Evolutionary conservation across 2,797 vertebrate genomes (phyloP).

Genomic region (Crenuchus spilurus): DNA sequence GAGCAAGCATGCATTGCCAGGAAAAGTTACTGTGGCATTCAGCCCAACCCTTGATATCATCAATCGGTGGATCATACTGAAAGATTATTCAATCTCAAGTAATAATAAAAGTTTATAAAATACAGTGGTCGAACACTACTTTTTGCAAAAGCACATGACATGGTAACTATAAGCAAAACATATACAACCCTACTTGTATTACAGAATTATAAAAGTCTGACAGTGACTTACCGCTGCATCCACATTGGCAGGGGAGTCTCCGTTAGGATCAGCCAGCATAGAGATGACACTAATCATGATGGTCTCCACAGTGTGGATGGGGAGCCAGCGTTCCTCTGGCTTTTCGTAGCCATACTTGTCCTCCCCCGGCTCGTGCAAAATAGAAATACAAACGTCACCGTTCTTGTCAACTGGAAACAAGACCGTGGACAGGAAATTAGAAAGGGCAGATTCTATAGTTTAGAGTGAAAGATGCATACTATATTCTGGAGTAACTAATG

Average conservation of each 20-base stretch:
- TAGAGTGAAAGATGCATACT: not conserved
- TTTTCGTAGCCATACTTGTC: conserved; percentile 99
- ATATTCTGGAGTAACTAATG: not conserved
- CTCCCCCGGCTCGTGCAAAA: conserved; percentile 98
- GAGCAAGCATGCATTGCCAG: no score
- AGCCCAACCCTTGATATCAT: no score
- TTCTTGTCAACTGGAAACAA: conserved; percentile 92
- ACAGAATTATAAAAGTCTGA: not conserved
- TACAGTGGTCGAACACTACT: no score
- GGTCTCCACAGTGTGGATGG: conserved; percentile 98
- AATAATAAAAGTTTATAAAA: no score
- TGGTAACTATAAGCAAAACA: no score
- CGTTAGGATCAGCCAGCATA: conserved; percentile 99
- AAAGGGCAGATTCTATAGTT: not conserved
- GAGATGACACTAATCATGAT: conserved; percentile 99
- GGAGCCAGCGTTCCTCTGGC: conserved; percentile 98
- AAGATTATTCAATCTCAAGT: no score
- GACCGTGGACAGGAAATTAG: conserved; percentile 31
- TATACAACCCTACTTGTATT: no score
- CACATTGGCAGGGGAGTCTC: conserved; percentile 97
- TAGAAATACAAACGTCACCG: conserved; percentile 99
- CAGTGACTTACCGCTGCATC: conserved; percentile 91
- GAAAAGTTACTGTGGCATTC: no score
- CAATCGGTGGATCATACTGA: no score
- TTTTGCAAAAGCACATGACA: no score